Evolutionary conservation across 2,113 vertebrate genomes (phyloP).

Genomic region (Prietella phreatophila): DNA sequence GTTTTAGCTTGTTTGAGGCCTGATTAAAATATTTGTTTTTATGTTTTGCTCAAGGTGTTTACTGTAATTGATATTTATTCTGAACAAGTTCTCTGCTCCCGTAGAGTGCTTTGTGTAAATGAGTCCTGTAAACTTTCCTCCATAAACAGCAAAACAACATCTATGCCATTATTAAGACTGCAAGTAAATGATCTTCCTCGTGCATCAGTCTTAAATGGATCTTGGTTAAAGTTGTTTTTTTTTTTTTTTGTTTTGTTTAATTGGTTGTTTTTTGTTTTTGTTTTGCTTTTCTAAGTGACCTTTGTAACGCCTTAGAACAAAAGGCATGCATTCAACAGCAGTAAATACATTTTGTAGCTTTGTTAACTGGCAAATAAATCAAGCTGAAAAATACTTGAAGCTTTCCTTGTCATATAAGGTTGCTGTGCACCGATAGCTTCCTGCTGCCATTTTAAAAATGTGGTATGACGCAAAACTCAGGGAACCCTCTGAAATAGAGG

Average conservation of each 20-base stretch:
- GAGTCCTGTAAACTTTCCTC: slow-evolving; percentile 19
- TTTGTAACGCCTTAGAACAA: slow-evolving; percentile 61
- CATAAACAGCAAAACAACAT: background rate
- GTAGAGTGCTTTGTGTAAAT: slow-evolving; percentile 22
- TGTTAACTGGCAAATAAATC: slow-evolving; percentile 68
- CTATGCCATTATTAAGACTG: slow-evolving; percentile 7
- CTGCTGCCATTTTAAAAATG: background rate
- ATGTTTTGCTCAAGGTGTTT: slow-evolving; percentile 22
- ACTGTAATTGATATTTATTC: slow-evolving; percentile 50
- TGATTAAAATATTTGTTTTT: slow-evolving; percentile 21
- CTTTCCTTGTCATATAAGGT: slow-evolving; percentile 1
- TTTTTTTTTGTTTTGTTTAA: slow-evolving; percentile 25
- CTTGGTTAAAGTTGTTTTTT: slow-evolving; percentile 37
- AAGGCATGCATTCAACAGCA: slow-evolving; percentile 53
- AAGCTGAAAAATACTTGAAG: slow-evolving; percentile 25
- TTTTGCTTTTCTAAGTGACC: slow-evolving; percentile 64
- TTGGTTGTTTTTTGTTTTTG: slow-evolving; percentile 36
- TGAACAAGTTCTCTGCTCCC: slow-evolving; percentile 13
- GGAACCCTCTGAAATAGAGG: background rate
- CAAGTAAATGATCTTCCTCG: slow-evolving; percentile 25
- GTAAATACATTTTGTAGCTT: slow-evolving; percentile 64
- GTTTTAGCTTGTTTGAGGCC: slow-evolving; percentile 7
- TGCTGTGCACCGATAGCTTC: background rate
- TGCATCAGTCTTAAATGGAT: slow-evolving; percentile 49
- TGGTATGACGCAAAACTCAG: background rate